Evolutionary conservation across 2,797 vertebrate species (phyloP), one percentile per base, ranked within the genome.

Genomic region (Eutrigla gurnardus): DNA sequence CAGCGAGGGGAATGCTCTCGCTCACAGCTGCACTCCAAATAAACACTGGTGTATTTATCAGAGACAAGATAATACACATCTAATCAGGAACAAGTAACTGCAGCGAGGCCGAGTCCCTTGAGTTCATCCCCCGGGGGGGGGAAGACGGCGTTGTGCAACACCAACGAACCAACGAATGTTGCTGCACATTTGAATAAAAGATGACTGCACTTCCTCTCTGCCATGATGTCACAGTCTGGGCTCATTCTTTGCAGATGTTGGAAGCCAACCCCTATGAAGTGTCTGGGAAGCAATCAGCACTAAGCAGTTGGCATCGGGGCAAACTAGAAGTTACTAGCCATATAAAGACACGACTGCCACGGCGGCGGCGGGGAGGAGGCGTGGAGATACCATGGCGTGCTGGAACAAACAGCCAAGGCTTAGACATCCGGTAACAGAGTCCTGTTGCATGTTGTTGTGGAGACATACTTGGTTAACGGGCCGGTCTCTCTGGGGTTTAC

Each of bases 171-270:
- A 25, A 25, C 25, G 75, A 65, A 18, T 55, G 60, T 77, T 54
- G 13, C 5, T 4, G 45, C 60, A 37, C 17, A 57, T 68, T 73
- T 69, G 65, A 62, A 80, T 73, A 55, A 64, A 74, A 84, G 74
- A 83, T 81, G 88, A 90, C 76, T 91, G 76, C 69, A 88, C 70
- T 87, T 91, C 82, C 84, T 90, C 83, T 90, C 80, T 84, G 78
- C 83, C 78, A 91, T 93, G 89, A 94, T 89, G 86, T 93, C 92
- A 92, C 84, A 83, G 84, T 84, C 85, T 79, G 71, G 81, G 63
- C 61, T 92, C 84, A 91, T 89, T 91, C 81, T 75, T 85, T 87
- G 88, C 92, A 93, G 88, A 92, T 93, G 91, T 91, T 43, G 85
- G 78, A 74, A 86, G 78, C 75, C 70, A 76, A 82, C 7, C 57